Evolutionary conservation across 2,113 vertebrate genomes (phyloP).

Genomic region (Ictalurus punctatus): DNA sequence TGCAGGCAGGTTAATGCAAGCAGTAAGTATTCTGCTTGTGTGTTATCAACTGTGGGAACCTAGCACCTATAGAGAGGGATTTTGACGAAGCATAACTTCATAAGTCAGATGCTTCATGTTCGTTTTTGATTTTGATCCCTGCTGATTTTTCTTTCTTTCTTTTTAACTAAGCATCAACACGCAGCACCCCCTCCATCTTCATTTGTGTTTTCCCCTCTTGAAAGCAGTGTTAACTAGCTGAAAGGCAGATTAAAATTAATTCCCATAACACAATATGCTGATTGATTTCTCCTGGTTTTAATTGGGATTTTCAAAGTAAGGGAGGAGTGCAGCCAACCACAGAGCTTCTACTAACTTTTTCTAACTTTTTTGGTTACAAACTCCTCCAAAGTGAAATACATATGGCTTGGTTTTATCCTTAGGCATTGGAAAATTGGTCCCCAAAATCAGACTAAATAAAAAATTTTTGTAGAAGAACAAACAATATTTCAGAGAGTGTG

Average conservation of each 20-base stretch:
- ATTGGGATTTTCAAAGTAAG: conserved; percentile 60
- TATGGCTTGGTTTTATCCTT: neutral
- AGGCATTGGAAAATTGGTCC: neutral
- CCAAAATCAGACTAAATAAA: conserved; percentile 4
- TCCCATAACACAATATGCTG: conserved; percentile 53
- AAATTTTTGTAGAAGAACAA: neutral
- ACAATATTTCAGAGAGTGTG: neutral
- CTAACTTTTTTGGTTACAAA: no score
- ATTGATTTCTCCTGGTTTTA: conserved; percentile 62
- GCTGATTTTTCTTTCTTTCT: conserved; percentile 32
- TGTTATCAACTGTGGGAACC: conserved; percentile 10
- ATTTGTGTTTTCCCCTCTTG: conserved; percentile 28
- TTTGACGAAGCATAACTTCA: neutral
- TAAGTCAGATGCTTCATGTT: neutral
- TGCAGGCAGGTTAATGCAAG: conserved; percentile 21
- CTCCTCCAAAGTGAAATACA: no score
- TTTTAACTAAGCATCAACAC: conserved; percentile 13
- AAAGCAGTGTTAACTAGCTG: conserved; percentile 21
- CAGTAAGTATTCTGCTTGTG: conserved; percentile 12
- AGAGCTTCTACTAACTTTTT: neutral
- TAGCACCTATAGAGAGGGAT: neutral
- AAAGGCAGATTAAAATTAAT: conserved; percentile 61
- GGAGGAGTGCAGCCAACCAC: conserved; percentile 19
- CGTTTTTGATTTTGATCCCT: conserved; percentile 39
- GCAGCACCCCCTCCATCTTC: conserved; percentile 1